Evolutionary conservation across 2,888 invertebrate species (phyloP), one percentile per base, ranked within the genome.

Genomic region (Byasa hedistus): DNA sequence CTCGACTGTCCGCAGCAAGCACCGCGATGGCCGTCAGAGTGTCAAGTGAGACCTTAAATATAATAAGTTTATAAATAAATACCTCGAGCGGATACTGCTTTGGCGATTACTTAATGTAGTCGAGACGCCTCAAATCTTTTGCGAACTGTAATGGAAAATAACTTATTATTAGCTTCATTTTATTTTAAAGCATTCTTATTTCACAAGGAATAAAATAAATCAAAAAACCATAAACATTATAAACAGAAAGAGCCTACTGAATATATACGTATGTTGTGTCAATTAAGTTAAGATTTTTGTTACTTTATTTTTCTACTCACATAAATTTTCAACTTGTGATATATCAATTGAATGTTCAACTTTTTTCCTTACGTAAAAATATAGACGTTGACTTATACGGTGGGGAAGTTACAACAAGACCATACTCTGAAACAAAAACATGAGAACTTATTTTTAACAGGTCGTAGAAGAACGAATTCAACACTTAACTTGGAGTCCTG

Each of bases 11-110:
- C 95, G 63, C 94, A 95, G 76, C 96, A 96, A 91, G 95, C 96
- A 76, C 94, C 96, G 67, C 92, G 97, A 83, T 97, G 97, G 97
- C 97, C 97, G 23, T 95, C 96, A 57, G 97, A 97, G 92, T 97
- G 97, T 87, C 96, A 97, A 93, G 97, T 96, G 83, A 88, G 81
- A 64, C 44, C 15, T 48, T 48, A 48, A 48, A 7, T 48, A n/a
- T 7, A 36, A 36, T 36, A 2, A 48, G 5, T n/a, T 48, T 19
- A 48, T 48, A 0, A n/a, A 48, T 48, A 48, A 48, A n/a, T 48
- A 48, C n/a, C 15, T 44, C 15, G 44, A 44, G 17, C 15, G 44
- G 12, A 44, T 2, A 17, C 44, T 44, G 44, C 44, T 44, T 44
- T 36, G 32, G 32, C 32, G 32, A 10, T 10, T 36, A 10, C 32